phyloP scores from a whole-genome alignment of 2,888 invertebrate genomes.

The Nephrotoma flavescens region DNA sequence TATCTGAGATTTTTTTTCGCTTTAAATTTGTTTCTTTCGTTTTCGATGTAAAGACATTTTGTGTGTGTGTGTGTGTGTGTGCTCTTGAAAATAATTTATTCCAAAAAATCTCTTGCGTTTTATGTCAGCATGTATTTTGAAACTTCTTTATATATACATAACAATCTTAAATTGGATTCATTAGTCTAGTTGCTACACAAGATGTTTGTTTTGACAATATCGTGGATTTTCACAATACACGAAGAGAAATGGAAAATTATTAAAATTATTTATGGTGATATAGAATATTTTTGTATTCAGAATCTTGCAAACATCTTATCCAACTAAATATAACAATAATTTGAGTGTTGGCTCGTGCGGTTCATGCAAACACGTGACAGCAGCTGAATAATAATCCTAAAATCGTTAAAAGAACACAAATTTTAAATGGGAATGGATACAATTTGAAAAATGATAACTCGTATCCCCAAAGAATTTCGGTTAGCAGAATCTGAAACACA shows the following conservation, averaged over 20 bases:
- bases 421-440: too few relatives aligned
- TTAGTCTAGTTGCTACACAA: neutral
- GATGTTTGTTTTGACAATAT: neutral
- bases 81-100: neutral
- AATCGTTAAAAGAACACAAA: neutral
- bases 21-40: neutral
- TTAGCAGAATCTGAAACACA: too few relatives aligned
- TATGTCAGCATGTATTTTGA: neutral
- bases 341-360: neutral
- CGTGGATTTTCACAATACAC: neutral
- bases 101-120: neutral
- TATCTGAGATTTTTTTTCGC: neutral
- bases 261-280: neutral
- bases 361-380: neutral
- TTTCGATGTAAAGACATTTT: neutral
- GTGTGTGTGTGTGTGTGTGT: neutral
- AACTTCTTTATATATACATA: neutral
- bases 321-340: neutral
- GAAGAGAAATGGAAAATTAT: neutral
- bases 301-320: neutral
- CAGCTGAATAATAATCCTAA: neutral
- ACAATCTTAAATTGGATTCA: neutral
- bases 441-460: too few relatives aligned
- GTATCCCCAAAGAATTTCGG: too few relatives aligned
- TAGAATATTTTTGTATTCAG: neutral